These are phyloP conservation scores for Eupithecia inturbata DNA, from an alignment of 2,888 invertebrate genomes.

Conservation along the genomic window DNA sequence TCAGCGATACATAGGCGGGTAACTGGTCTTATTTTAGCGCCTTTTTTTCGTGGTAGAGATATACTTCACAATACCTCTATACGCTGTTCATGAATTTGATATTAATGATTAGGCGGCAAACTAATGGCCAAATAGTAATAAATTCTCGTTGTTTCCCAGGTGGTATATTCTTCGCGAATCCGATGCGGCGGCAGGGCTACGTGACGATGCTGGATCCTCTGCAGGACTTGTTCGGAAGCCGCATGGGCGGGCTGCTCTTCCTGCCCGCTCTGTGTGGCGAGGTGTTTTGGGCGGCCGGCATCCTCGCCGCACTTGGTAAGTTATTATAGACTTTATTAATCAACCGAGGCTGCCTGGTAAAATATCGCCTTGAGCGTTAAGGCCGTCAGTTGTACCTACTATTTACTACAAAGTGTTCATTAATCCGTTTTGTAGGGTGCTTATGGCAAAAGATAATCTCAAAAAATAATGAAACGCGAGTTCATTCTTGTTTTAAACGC, in stretches of 20 bases:
- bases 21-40: no score
- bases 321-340: not conserved
- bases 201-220: conserved; percentile 99
- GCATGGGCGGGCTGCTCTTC: conserved; percentile 98
- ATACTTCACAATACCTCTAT: no score
- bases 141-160: conserved; percentile 82
- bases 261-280: conserved; percentile 98
- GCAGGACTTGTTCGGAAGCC: conserved; percentile 97
- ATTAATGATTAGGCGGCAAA: conserved; percentile 81
- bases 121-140: not conserved
- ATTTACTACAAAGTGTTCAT: not conserved
- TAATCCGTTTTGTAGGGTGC: not conserved
- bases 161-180: conserved; percentile 98
- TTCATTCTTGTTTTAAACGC: not conserved
- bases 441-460: not conserved
- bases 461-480: not conserved
- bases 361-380: not conserved
- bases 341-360: not conserved
- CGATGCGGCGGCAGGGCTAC: conserved; percentile 98
- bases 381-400: not conserved
- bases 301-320: conserved; percentile 95
- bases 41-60: no score
- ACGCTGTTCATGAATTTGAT: no score
- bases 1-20: no score
- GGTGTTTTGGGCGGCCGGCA: conserved; percentile 99